A percentile compares a stretch with the other conserved stretches of the same genome.
These are phyloP conservation scores for Grammomys surdaster DNA, from an alignment of 2,113 vertebrate genomes.

Conservation along the genomic window DNA sequence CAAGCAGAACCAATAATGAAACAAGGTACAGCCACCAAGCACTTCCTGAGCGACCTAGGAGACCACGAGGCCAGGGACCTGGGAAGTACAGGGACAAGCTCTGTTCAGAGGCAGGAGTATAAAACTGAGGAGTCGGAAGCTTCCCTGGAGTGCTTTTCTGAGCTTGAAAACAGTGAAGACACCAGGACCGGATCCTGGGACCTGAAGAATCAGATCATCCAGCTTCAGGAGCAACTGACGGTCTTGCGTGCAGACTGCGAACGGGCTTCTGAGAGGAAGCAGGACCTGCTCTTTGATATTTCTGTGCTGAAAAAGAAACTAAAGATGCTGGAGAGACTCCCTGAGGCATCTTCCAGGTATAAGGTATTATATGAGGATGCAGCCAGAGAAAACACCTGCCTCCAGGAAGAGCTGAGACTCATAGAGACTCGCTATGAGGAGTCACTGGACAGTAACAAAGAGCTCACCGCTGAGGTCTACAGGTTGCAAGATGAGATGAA, in stretches of 20 bases:
- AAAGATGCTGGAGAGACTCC: slow-evolving; percentile 78
- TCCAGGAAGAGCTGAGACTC: slow-evolving; percentile 67
- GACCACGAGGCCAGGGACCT: neutral
- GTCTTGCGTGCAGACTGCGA: slow-evolving; percentile 73
- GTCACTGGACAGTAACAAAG: slow-evolving; percentile 67
- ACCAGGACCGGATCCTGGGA: slow-evolving; percentile 48
- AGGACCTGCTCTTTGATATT: slow-evolving; percentile 77
- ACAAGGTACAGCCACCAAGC: neutral
- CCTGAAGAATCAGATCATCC: slow-evolving; percentile 40
- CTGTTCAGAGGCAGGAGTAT: neutral
- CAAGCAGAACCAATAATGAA: neutral
- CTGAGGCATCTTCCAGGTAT: slow-evolving; percentile 41
- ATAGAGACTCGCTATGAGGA: slow-evolving; percentile 62
- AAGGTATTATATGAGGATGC: slow-evolving; percentile 12
- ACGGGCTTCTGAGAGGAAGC: slow-evolving; percentile 74
- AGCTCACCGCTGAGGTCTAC: slow-evolving; percentile 72
- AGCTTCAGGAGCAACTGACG: slow-evolving; percentile 61
- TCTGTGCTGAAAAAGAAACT: slow-evolving; percentile 76
- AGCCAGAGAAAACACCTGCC: slow-evolving; percentile 71
- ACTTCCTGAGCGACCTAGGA: neutral
- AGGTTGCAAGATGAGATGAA: slow-evolving; percentile 84
- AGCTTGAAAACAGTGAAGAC: slow-evolving; percentile 78
- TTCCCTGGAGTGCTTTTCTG: slow-evolving; percentile 69
- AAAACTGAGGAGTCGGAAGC: slow-evolving; percentile 76
- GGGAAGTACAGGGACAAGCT: slow-evolving; percentile 32